Base-by-base conservation (phyloP, 2,113 vertebrate genomes). In the Bostrychus sinensis region DNA sequence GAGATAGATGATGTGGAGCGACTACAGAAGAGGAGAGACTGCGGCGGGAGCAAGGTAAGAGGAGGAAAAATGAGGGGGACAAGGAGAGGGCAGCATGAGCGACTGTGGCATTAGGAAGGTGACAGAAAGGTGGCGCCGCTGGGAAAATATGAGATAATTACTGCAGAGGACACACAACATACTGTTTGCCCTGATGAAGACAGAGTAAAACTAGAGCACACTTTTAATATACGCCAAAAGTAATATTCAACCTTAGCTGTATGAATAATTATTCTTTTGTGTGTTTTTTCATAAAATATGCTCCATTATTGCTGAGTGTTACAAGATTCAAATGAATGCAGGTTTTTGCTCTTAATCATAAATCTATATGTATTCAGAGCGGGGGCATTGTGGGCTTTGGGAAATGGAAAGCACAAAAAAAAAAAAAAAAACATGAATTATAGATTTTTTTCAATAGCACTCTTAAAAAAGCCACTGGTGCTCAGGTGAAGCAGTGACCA, bases 1-100 rank as follows among this genome's bases (percentile, higher is more conserved):
- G 96, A 99, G 77, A 99, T 99, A 2, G 97, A 99, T 14, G 96
- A 99, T 0, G 96, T 99, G 6, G 95, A 99, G 61, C 93, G 96
- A 45, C 93, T 98, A 37, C 96, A 98, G 85, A 90, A 93, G 75
- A 93, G 94, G 53, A 91, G 93, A 60, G 89, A 88, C 54, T 92
- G 91, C 11, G 89, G 82, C 10, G 87, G 89, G 42, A 89, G 69
- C 90, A 97, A 96, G 93, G 97, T 98, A 83, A 91, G 92, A 74
- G 14, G 30, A 46, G 28, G 19, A 20, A 11, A 25, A 34, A 91
- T 10, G 89, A 81, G 7, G 86, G 88, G 50, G 88, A 69, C 90
- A 97, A 96, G 93, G 97, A 98, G 83, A 91, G 92, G 75, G 22
- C 34, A 42, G 25, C 12, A 11, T 12, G 22, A 32, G 83, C 90